Percentiles rank a stretch among this genome's conserved stretches.
These are phyloP conservation scores for Nycteola revayana DNA, from an alignment of 2,888 invertebrate genomes.

Conservation along the genomic window DNA sequence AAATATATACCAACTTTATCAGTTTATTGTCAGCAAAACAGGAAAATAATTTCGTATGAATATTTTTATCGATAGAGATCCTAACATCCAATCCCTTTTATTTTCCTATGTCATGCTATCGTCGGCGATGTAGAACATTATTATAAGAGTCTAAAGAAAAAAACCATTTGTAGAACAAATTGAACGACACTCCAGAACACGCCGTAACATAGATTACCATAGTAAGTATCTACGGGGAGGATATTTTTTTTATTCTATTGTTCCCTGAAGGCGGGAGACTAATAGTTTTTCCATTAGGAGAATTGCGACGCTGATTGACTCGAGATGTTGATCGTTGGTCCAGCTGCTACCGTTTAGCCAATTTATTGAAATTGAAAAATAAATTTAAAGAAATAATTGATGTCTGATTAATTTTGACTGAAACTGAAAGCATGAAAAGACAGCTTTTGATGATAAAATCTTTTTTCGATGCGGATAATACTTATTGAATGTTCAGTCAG, in stretches of 20 bases:
- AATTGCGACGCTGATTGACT: slow-evolving; percentile 43
- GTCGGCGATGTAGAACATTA: slow-evolving; percentile 4
- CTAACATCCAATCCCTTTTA: not conserved
- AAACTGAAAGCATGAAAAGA: too few relatives aligned
- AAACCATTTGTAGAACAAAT: slow-evolving; percentile 51
- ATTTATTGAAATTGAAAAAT: slow-evolving; percentile 20
- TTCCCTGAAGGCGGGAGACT: slow-evolving; percentile 39
- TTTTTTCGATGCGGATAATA: too few relatives aligned
- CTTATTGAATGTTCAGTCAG: too few relatives aligned
- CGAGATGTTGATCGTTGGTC: slow-evolving; percentile 28
- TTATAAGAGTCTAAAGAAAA: slow-evolving; percentile 13
- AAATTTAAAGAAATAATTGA: too few relatives aligned
- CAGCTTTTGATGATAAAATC: too few relatives aligned
- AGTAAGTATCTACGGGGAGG: slow-evolving; percentile 26
- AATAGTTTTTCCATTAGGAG: slow-evolving; percentile 57
- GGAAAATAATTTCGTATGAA: slow-evolving; percentile 3
- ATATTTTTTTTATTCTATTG: slow-evolving; percentile 40
- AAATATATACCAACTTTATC: too few relatives aligned
- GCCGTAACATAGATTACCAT: slow-evolving; percentile 49
- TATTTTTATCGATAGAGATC: slow-evolving; percentile 9
- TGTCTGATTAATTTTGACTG: too few relatives aligned
- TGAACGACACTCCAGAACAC: slow-evolving; percentile 39
- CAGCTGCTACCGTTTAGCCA: slow-evolving; percentile 17
- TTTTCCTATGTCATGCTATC: slow-evolving; percentile 1
- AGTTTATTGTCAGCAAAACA: too few relatives aligned